A percentile compares a stretch with the other conserved stretches of the same genome.
Evolutionary conservation across 2,797 vertebrate species (phyloP).

Genomic region (Microctenopoma steveboyesi): DNA sequence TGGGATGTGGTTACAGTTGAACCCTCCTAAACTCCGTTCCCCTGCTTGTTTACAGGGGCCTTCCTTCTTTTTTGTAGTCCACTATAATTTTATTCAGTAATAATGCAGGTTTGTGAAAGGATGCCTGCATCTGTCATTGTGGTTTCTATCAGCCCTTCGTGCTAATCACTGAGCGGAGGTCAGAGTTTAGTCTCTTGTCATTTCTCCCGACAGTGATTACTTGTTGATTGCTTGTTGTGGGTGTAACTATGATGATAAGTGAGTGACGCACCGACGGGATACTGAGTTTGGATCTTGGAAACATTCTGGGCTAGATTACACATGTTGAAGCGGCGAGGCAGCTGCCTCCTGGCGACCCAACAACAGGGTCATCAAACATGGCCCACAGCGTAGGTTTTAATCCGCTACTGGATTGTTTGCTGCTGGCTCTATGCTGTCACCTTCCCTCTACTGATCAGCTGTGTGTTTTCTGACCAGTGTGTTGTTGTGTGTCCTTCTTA

Average conservation of each 20-base stretch:
- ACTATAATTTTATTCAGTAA: not conserved
- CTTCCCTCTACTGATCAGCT: not conserved
- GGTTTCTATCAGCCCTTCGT: not conserved
- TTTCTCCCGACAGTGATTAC: not conserved
- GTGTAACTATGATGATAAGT: not conserved
- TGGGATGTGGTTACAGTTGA: not conserved
- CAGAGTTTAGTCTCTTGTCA: not conserved
- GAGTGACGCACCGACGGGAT: not conserved
- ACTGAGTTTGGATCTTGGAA: not conserved
- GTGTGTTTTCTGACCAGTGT: not conserved
- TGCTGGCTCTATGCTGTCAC: not conserved
- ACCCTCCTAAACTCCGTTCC: not conserved
- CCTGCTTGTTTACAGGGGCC: not conserved
- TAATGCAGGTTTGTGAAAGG: not conserved
- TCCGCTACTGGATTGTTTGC: not conserved
- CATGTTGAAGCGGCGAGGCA: not conserved
- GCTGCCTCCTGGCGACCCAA: not conserved
- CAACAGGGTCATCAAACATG: not conserved
- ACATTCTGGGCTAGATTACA: not conserved
- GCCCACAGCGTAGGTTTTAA: not conserved
- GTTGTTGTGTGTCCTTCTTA: too few relatives aligned
- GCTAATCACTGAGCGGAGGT: not conserved
- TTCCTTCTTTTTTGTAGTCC: too few relatives aligned
- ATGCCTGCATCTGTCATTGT: too few relatives aligned
- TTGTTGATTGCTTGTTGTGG: slow-evolving; percentile 3